Conservation (phyloP, 2,888 invertebrate species). For the Magallana nippona region DNA sequence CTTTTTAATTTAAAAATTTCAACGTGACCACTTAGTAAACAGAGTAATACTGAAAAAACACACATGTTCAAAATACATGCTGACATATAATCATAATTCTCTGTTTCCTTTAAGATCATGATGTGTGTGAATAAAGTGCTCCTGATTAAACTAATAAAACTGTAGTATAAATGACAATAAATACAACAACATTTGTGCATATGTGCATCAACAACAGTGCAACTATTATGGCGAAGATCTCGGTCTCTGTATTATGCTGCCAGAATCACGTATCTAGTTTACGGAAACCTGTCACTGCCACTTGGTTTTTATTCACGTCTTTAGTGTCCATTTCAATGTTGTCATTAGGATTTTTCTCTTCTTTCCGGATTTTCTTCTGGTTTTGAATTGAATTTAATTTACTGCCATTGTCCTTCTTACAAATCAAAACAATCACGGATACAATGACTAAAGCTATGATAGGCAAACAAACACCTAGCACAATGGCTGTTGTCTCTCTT, state of each 20-base stretch:
- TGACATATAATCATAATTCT: no score
- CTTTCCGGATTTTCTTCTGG: background rate
- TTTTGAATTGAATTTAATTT: background rate
- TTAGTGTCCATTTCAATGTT: background rate
- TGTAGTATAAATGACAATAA: no score
- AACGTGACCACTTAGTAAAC: no score
- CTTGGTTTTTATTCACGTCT: background rate
- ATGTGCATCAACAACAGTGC: no score
- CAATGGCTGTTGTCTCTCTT: conserved; percentile 29
- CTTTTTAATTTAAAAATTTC: no score
- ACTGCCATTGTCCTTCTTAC: conserved; percentile 3
- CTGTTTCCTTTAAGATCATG: no score
- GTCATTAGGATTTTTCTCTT: background rate
- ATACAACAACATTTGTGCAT: no score
- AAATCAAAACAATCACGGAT: background rate
- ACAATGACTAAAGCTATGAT: background rate
- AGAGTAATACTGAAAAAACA: no score
- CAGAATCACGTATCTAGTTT: background rate
- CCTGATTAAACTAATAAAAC: no score
- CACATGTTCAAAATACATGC: no score
- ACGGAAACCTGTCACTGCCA: background rate
- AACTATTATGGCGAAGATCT: background rate
- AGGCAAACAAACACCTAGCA: conserved; percentile 17
- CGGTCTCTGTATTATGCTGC: background rate
- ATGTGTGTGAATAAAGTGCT: no score